Evolutionary conservation across 2,888 invertebrate species (phyloP), one percentile per base, ranked within the genome.

Genomic region (Prosapia bicincta): DNA sequence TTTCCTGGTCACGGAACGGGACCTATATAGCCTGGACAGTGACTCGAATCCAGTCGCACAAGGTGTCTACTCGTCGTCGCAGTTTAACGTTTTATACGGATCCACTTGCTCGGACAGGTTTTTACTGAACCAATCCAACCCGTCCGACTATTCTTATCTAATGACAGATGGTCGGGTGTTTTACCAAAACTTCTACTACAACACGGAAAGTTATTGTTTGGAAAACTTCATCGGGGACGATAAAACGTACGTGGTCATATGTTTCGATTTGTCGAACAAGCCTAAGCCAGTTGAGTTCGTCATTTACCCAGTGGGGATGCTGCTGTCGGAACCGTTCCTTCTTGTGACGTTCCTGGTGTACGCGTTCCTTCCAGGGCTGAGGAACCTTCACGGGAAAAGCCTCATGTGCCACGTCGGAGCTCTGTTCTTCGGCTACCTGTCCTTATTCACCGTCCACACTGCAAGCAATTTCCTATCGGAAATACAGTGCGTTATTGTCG

Each of bases 251-350:
- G 54, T 30, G 10, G n/a, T 80, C 26, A 74, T 78, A 43, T 80
- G 80, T 69, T 78, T 78, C 70, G 74, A 77, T 5, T n/a, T 1
- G 71, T 32, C 5, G 75, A 75, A 9, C 26, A 68, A 3, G 76
- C 73, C 9, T 74, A 74, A 26, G 26, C 30, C 0, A 76, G 77
- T 66, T 72, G 71, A 10, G 72, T 78, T 76, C 66, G 69, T 76
- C 0, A 30, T 78, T 0, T 79, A 80, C 54, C 79, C 78, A 0
- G 73, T 80, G 23, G 88, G 87, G 76, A 83, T 88, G 79, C 82
- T 87, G 79, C 84, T 87, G 81, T 88, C 88, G n/a, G 86, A 88
- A 7, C 87, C 88, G 13, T 88, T 88, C 79, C 84, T 88, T 23
- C 78, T 88, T 72, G 85, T 86, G 23, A 88, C 88, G 3, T 87